Percentiles rank a stretch among this genome's conserved stretches.
Evolutionary conservation across 30 jellyfish, hydroid and myxozoan genomes (phyloP).

Genomic region (Pseudorhiza aurosa): DNA sequence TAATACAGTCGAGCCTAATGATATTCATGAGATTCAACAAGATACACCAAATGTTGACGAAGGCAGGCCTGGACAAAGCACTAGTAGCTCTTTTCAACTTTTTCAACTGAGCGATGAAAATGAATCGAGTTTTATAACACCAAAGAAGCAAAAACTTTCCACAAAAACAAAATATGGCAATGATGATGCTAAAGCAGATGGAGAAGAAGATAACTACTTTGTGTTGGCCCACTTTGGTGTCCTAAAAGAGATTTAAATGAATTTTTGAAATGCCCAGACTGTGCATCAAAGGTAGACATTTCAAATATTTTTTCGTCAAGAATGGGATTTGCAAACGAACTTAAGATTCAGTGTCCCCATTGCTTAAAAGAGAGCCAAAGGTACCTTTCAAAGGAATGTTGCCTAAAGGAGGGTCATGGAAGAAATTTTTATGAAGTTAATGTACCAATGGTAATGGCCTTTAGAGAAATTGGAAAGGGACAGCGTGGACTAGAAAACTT

Average conservation of each 20-base stretch:
- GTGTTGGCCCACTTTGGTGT: neutral
- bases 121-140: neutral
- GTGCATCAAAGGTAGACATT: neutral
- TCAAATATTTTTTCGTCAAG: neutral
- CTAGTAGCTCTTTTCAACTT: neutral
- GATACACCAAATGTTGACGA: neutral
- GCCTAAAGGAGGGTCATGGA: neutral
- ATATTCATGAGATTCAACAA: neutral
- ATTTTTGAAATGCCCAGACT: neutral
- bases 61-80: neutral
- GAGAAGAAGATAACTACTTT: slow-evolving; percentile 4
- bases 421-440: neutral
- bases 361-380: slow-evolving; percentile 1
- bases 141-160: neutral
- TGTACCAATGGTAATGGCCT: neutral
- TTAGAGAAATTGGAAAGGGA: slow-evolving; percentile 3
- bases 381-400: slow-evolving; percentile 6
- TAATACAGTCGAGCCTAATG: neutral
- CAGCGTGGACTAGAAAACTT: neutral
- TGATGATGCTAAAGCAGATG: neutral
- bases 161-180: neutral
- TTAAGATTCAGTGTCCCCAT: neutral
- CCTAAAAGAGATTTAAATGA: neutral
- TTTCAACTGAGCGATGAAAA: neutral
- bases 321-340: neutral